A percentile compares a stretch with the other conserved stretches of the same genome.
Evolutionary conservation across 1,140 invertebrate species (phyloP).

Genomic region (Polyergus mexicanus): DNA sequence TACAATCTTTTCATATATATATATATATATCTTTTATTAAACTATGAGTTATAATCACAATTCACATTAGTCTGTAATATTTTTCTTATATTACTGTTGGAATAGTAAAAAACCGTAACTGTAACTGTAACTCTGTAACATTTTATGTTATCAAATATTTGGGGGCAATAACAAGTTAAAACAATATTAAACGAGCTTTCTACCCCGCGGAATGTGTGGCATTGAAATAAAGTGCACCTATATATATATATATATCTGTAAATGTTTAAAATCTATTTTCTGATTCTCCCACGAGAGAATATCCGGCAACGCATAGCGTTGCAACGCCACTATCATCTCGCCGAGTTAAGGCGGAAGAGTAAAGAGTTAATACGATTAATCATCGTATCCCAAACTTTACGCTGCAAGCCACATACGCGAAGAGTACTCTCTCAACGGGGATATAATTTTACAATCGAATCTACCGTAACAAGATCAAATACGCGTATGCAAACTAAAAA

Average conservation of each 20-base stretch:
- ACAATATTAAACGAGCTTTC: constrained; percentile 6
- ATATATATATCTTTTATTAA: no score
- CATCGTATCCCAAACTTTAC: background rate
- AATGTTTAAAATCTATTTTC: constrained; percentile 2
- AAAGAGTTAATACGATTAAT: constrained; percentile 18
- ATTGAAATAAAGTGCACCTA: background rate
- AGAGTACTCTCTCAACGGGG: background rate
- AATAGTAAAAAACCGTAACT: background rate
- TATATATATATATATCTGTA: background rate
- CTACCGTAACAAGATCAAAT: background rate
- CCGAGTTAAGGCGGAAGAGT: background rate
- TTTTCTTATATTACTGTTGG: background rate
- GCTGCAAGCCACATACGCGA: background rate
- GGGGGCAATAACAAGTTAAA: background rate
- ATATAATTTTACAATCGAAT: constrained; percentile 14
- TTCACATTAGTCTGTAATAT: background rate
- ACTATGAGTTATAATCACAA: no score
- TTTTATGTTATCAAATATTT: background rate
- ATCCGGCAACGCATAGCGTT: background rate
- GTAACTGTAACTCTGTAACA: background rate
- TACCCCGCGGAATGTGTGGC: background rate
- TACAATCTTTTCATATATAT: no score
- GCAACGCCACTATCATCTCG: background rate
- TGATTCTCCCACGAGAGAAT: constrained; percentile 1
- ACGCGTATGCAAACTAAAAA: background rate